phyloP scores from a whole-genome alignment of 2,113 vertebrate genomes.

The Sinosuthora webbiana region DNA sequence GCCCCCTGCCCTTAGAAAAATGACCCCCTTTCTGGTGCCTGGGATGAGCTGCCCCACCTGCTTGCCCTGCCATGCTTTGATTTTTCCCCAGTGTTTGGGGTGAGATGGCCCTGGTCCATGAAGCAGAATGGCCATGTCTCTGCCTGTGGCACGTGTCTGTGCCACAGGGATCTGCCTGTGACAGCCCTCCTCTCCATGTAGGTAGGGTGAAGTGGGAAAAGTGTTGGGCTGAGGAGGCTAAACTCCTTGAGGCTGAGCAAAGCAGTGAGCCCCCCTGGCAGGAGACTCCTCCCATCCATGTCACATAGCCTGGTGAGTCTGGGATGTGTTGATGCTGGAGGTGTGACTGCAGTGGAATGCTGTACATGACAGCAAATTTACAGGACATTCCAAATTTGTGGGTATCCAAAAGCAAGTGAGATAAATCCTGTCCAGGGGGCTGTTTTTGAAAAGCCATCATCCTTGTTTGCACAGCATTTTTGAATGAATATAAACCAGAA shows the following conservation, averaged over 20 bases:
- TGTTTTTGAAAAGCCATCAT: not conserved
- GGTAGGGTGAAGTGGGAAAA: not conserved
- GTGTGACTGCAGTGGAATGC: not conserved
- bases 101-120: not conserved
- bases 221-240: not conserved
- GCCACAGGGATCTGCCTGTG: not conserved
- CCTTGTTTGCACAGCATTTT: not conserved
- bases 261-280: not conserved
- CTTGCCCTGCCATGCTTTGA: rapidly evolving
- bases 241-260: not conserved
- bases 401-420: not conserved
- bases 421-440: not conserved
- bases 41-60: rapidly evolving
- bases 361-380: not conserved
- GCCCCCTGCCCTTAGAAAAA: not conserved
- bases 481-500: not conserved
- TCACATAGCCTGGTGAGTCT: rapidly evolving
- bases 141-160: not conserved
- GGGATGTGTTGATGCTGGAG: rapidly evolving
- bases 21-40: not conserved
- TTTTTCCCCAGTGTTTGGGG: not conserved
- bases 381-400: not conserved
- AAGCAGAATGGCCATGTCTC: not conserved
- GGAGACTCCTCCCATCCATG: not conserved
- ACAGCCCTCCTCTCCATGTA: not conserved